Evolutionary conservation across 2,888 invertebrate genomes (phyloP), one percentile per base, ranked within the genome.

Genomic region (Microctonus brassicae): DNA sequence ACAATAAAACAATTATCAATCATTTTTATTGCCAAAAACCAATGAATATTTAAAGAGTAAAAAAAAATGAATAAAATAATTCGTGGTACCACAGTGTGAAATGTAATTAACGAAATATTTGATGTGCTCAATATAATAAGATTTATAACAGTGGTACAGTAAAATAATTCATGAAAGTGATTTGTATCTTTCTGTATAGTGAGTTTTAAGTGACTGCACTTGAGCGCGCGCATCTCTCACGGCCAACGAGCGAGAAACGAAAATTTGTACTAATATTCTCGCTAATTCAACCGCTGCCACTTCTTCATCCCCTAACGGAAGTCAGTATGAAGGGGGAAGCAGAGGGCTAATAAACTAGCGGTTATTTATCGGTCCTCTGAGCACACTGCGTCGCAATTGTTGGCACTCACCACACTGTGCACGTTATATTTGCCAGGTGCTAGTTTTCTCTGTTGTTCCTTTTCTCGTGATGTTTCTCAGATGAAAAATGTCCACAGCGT

Each of bases 231-330:
- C 52, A 20, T 29, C 9, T 63, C 20, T 36, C 39, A 66, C 11
- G 36, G 55, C 24, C 57, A 66, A 66, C 57, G 39, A 66, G 66
- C 57, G 57, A 55, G 66, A 66, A 66, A 26, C 26, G 76, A 78
- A 81, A 85, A 84, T 80, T 82, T 78, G 82, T 80, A 83, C 84
- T 86, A 85, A 87, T 87, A 86, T 84, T 83, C 83, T 79, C 78
- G 83, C 85, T 86, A 87, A 87, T 87, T 87, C 83, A 82, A 81
- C 83, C 82, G 77, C 76, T 69, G 69, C 78, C 73, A 68, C 66
- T 72, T 62, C 68, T 70, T 73, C 60, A 55, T 47, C 60, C 65
- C 72, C 73, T 77, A 74, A 75, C 74, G 76, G 76, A 77, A 79
- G 80, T 79, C 82, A 77, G 77, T 55, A 26, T 47, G 66, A 42